A percentile compares a stretch with the other conserved stretches of the same genome.
These are phyloP conservation scores for Globia sparganii DNA, from an alignment of 2,888 invertebrate species.

Conservation along the genomic window DNA sequence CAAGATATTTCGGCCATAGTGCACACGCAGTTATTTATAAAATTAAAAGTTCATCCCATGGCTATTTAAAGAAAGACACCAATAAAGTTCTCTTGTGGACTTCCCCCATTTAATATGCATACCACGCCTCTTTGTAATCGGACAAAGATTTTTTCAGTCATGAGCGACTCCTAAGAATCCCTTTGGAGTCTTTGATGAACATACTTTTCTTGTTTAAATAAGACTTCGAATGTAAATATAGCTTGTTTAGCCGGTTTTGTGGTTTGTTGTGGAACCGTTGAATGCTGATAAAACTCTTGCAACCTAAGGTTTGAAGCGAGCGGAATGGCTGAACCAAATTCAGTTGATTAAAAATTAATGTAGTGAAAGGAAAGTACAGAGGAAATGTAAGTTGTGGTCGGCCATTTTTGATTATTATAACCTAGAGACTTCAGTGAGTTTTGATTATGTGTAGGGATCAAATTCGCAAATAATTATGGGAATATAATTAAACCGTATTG, in stretches of 20 bases:
- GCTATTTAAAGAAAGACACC: conserved; percentile 53
- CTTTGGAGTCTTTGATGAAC: conserved; percentile 72
- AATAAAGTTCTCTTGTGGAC: conserved; percentile 41
- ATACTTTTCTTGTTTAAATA: conserved; percentile 70
- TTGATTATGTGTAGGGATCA: conserved; percentile 30
- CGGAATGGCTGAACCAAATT: conserved; percentile 30
- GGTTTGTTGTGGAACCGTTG: conserved; percentile 43
- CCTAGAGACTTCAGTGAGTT: conserved; percentile 6
- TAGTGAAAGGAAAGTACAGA: conserved; percentile 35
- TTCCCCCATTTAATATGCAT: conserved; percentile 71
- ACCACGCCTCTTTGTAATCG: conserved; percentile 66
- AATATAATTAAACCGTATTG: conserved; percentile 27
- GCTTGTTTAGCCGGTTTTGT: conserved; percentile 54
- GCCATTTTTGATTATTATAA: conserved; percentile 21
- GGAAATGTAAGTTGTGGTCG: conserved; percentile 27
- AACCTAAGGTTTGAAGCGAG: conserved; percentile 20
- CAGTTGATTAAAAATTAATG: conserved; percentile 57
- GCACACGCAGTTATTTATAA: background rate
- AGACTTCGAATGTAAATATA: conserved; percentile 67
- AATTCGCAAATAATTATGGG: conserved; percentile 16
- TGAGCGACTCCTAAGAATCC: conserved; percentile 68
- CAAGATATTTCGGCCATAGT: too few species aligned
- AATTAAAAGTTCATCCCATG: conserved; percentile 30
- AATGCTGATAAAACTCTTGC: conserved; percentile 40
- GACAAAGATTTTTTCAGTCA: conserved; percentile 71